Conservation (phyloP, 2,888 invertebrate species). For the Acanthosepion lycidas region DNA sequence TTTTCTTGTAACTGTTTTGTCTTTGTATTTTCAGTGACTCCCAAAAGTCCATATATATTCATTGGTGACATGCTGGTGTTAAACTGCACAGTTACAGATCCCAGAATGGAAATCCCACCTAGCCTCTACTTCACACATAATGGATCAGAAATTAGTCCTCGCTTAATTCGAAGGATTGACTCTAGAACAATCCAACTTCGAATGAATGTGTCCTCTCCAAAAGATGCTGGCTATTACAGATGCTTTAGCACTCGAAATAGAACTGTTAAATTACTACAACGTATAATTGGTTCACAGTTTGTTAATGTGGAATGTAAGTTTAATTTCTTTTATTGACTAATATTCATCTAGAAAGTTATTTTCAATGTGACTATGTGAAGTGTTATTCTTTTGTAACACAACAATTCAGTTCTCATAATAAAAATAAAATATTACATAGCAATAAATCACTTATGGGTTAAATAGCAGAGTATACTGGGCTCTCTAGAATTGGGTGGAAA, state of each 20-base stretch:
- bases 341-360: too few relatives aligned
- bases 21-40: constrained; percentile 35
- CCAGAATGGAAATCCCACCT: not conserved
- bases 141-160: not conserved
- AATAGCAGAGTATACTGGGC: too few relatives aligned
- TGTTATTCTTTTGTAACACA: too few relatives aligned
- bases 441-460: too few relatives aligned
- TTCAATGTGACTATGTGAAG: too few relatives aligned
- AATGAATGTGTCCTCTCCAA: not conserved
- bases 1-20: not conserved
- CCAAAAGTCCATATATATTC: constrained; percentile 33
- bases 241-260: not conserved
- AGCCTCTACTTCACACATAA: constrained; percentile 36
- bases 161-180: not conserved
- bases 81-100: constrained; percentile 25
- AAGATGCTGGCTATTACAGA: constrained; percentile 24
- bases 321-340: not conserved
- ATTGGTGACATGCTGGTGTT: not conserved
- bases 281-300: constrained; percentile 39
- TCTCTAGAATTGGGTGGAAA: too few relatives aligned
- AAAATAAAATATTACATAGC: too few relatives aligned
- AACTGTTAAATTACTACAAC: not conserved
- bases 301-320: constrained; percentile 39
- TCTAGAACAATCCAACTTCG: constrained; percentile 35
- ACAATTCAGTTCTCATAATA: too few relatives aligned